phyloP scores from a whole-genome alignment of 2,797 vertebrate species.

The Leuciscus waleckii region DNA sequence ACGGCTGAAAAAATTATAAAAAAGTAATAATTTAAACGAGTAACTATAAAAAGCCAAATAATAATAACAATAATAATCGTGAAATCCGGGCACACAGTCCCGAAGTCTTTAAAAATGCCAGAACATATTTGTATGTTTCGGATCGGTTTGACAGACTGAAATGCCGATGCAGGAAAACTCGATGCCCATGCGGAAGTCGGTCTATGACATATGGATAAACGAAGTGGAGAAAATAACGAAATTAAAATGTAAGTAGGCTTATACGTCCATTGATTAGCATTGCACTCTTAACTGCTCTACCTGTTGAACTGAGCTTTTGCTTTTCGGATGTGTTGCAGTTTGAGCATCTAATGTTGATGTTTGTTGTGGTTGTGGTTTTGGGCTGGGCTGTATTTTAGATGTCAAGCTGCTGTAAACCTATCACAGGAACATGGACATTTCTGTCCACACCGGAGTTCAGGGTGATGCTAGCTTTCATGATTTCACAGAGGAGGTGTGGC shows the following conservation, averaged over 20 bases:
- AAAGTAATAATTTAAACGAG: not conserved
- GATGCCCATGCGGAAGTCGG: slow-evolving; percentile 21
- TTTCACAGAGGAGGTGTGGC: not conserved
- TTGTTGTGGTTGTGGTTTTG: slow-evolving; percentile 23
- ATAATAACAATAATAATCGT: not conserved
- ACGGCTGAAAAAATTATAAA: not conserved
- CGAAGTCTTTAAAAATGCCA: not conserved
- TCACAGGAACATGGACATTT: not conserved
- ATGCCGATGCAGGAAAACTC: not conserved
- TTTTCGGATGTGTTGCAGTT: not conserved
- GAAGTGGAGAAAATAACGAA: not conserved
- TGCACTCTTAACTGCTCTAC: not conserved
- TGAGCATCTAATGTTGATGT: not conserved
- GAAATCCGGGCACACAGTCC: not conserved
- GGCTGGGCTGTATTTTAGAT: not conserved
- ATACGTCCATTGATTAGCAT: not conserved
- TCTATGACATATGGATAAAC: slow-evolving; percentile 16
- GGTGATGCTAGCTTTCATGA: not conserved
- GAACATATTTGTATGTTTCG: not conserved
- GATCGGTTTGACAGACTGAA: not conserved
- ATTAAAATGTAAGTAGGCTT: slow-evolving; percentile 33
- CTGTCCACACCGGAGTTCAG: not conserved
- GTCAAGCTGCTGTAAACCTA: not conserved
- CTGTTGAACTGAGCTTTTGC: not conserved
- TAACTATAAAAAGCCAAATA: not conserved